Base-by-base conservation (phyloP, 2,797 vertebrate genomes). In the Spinus olivaceus region DNA sequence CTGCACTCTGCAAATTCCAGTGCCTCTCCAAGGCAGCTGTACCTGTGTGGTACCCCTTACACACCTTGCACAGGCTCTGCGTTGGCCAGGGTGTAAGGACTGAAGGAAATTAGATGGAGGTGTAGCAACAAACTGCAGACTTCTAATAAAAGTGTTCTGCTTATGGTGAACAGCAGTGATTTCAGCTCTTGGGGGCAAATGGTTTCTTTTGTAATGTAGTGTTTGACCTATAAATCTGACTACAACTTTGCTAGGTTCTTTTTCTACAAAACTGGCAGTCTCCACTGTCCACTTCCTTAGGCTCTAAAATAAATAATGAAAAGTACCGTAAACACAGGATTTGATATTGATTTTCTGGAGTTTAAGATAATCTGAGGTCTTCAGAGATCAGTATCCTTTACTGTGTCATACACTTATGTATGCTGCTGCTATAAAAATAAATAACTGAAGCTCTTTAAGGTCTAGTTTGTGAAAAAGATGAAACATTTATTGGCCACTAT, bases 381-480 rank as follows among this genome's bases (percentile, higher is more conserved):
- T 93, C 78, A 80, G 85, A 96, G 92, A 92, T 90, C 60, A 44
- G 93, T 92, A 88, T 96, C 85, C 76, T 94, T 94, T 92, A 69
- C 83, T 85, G 49, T 95, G 56, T 94, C 96, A 70, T 95, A 67
- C 73, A 91, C 92, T 95, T 91, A 92, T 89, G 91, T 96, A 92
- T 95, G 88, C 79, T 81, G 49, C 81, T 56, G 86, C 93, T 95
- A 94, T 96, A 95, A 97, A 97, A 97, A 97, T 96, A 97, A 97
- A 96, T 93, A 96, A 97, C 86, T 63, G 82, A 92, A 93, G 78
- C 95, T 93, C 90, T 96, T 96, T 96, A 96, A 94, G 91, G 82
- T 89, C 87, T 83, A 85, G 78, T 97, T 95, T 95, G 79, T 95
- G 90, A 93, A 96, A 96, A 96, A 88, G 76, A 91, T 90, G 81